Evolutionary conservation across 1,140 invertebrate genomes (phyloP), one percentile per base, ranked within the genome.

Genomic region (Berghia stephanieae): DNA sequence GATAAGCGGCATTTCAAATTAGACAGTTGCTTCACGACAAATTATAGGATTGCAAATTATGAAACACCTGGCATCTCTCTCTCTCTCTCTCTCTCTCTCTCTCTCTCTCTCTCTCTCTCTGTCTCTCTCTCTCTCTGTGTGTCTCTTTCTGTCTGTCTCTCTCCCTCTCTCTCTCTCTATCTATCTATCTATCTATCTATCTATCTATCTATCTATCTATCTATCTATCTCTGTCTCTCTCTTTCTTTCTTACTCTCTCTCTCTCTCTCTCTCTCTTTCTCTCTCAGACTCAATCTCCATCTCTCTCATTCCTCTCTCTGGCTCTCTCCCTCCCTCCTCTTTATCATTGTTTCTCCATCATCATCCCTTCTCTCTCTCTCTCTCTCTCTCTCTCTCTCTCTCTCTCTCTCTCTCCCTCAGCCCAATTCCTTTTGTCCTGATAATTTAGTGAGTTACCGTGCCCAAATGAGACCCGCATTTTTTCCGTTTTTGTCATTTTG

Each of bases 121-220:
- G 36, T 44, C 36, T 43, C 57, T 43, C 24, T 36, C 55, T 66
- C 49, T 66, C 42, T 42, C 27, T 31, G n/a, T 43, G 10, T 66
- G 36, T 18, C 40, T 44, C 36, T 52, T 44, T n/a, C 16, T 42
- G 31, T 31, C 4, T 40, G n/a, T n/a, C n/a, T n/a, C n/a, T n/a
- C 1, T 57, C 36, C 34, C 21, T 18, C 16, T 69, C 10, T 68
- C 44, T 21, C 10, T 68, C 66, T 55, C 24, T 77, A 42, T 10
- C 57, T 27, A 60, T 60, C 57, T 60, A 60, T 60, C 57, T 60
- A 60, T 60, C 57, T 60, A 60, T 60, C 57, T 60, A 60, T 60
- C 57, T 60, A 60, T 60, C 57, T 60, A 60, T 60, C 57, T 60
- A 60, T 60, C 57, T 60, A 60, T 60, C 57, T 60, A 60, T 60